phyloP scores from a whole-genome alignment of 2,113 vertebrate genomes.

The Pteropus alecto region DNA sequence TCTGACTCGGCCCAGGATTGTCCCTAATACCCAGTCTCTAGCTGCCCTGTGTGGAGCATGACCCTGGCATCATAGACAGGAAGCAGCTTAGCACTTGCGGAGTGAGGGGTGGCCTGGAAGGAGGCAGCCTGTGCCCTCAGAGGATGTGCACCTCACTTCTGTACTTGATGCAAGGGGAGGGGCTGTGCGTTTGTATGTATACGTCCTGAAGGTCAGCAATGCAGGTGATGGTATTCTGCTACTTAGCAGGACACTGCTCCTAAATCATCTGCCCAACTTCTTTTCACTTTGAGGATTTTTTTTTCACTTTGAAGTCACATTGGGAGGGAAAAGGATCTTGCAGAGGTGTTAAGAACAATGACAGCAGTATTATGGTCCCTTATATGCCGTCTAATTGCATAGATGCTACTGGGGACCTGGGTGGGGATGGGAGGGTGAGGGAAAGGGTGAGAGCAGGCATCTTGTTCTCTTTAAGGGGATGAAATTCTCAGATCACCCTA shows the following conservation, averaged over 20 bases:
- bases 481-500: neutral
- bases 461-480: neutral
- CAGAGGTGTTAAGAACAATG: neutral
- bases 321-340: neutral
- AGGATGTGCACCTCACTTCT: neutral
- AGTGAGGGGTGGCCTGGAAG: neutral
- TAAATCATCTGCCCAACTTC: neutral
- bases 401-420: neutral
- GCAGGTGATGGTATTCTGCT: neutral
- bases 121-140: neutral
- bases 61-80: neutral
- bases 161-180: neutral
- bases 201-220: neutral
- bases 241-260: neutral
- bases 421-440: neutral
- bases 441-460: fast-evolving
- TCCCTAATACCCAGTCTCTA: neutral
- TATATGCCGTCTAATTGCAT: neutral
- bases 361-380: neutral
- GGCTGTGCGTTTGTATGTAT: fast-evolving
- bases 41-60: neutral
- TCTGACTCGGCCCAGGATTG: neutral
- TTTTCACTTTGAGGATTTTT: neutral
- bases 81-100: neutral
- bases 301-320: neutral